Base-by-base conservation (phyloP, 2,797 vertebrate species). In the Cryptoprocta ferox region DNA sequence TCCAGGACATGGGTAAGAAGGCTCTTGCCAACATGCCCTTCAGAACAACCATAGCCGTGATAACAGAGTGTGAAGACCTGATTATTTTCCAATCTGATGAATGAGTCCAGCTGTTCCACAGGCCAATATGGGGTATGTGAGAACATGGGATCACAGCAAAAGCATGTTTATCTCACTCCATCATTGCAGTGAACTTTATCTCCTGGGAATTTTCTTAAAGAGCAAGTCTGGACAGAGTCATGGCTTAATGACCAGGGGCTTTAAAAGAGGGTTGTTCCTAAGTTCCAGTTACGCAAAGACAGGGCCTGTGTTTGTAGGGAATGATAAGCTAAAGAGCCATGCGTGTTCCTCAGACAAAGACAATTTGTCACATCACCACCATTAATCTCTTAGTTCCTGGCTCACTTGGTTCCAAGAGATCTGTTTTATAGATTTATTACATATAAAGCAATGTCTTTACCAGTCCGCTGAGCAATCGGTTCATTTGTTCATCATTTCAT, bases 191-290 rank as follows among this genome's bases (percentile, higher is more conserved):
- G 78, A 96, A 91, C 48, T 73, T 92, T 78, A 94, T 97, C 94
- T 97, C 91, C 95, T 96, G 97, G 98, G 98, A 98, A 98, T 98
- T 92, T 89, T 96, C 97, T 92, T 97, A 92, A 94, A 96, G 96
- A 95, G 92, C 96, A 96, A 98, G 86, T 97, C 75, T 96, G 97
- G 88, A 91, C 89, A 92, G 89, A 98, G 59, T 81, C 66, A 79
- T 73, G 50, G 65, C 81, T 96, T 98, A 85, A 93, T 98, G 89
- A 84, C 73, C 75, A 65, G 45, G 83, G n/a, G n/a, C 24, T 97
- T 79, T 53, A 21, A 79, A 97, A 96, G 59, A 42, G 39, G 68
- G 16, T 13, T 83, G 66, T 84, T 94, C 19, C 53, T 98, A 30
- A 88, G 18, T 82, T 96, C 93, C 45, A 65, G 88, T 97, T 93